A percentile compares a stretch with the other conserved stretches of the same genome.
phyloP scores from a whole-genome alignment of 2,888 invertebrate species.

The Thyatira batis region DNA sequence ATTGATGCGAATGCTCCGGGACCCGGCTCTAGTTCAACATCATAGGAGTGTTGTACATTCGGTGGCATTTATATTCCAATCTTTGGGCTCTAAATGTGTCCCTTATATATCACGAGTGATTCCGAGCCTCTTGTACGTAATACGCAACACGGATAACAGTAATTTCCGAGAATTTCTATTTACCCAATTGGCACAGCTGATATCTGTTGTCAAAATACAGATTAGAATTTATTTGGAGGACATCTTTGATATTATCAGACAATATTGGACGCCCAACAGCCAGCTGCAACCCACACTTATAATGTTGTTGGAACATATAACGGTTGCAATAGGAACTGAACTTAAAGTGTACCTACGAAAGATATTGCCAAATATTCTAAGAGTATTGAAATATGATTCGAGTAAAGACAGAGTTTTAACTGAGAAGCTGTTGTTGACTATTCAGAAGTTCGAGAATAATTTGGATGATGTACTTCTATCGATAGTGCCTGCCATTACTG shows the following conservation, averaged over 20 bases:
- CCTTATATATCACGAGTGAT: conserved; percentile 95
- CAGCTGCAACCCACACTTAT: conserved; percentile 94
- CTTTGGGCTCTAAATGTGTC: conserved; percentile 96
- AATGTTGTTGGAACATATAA: conserved; percentile 95
- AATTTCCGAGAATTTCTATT: conserved; percentile 96
- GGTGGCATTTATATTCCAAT: conserved; percentile 97
- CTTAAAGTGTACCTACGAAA: conserved; percentile 97
- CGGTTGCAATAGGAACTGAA: conserved; percentile 96
- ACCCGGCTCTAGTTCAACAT: conserved; percentile 94
- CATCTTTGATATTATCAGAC: conserved; percentile 95
- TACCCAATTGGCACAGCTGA: conserved; percentile 95
- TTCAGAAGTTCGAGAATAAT: conserved; percentile 97
- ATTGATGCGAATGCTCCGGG: conserved; percentile 95
- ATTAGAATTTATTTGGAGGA: conserved; percentile 97
- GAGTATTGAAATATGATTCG: conserved; percentile 94
- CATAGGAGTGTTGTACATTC: conserved; percentile 98
- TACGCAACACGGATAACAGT: conserved; percentile 89
- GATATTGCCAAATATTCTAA: conserved; percentile 95
- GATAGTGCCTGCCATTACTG: conserved; percentile 96
- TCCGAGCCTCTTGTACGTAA: conserved; percentile 93
- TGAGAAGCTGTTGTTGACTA: conserved; percentile 90
- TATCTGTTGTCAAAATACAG: conserved; percentile 97
- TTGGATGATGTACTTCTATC: conserved; percentile 97
- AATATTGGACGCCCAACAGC: conserved; percentile 95
- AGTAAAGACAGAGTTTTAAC: conserved; percentile 93